Base-by-base conservation (phyloP, 2,113 vertebrate genomes). In the Sturnira hondurensis region DNA sequence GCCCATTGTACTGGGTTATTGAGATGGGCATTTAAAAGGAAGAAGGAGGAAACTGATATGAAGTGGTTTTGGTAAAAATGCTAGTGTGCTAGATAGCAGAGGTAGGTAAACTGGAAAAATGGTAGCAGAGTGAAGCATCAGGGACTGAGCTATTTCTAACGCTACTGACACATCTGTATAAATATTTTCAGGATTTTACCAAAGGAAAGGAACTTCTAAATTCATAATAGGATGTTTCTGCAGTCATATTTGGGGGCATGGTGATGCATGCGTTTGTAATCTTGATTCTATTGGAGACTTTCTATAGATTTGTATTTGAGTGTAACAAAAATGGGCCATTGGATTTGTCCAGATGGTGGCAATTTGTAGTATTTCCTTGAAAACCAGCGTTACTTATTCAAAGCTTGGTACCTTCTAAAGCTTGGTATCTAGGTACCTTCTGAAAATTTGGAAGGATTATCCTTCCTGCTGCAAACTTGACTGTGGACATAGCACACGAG, bases 281-380 rank as follows among this genome's bases (percentile, higher is more conserved):
- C 26, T 52, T 81, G 63, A 36, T 93, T 95, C 31, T 70, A 11
- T 67, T 90, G 8, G 16, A 93, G 43, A 56, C 14, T 84, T 85
- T 45, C 63, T 91, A 22, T 45, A 86, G 36, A 47, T 84, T 65
- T 91, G 5, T 91, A 80, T 47, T 83, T 45, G 19, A 11, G 38
- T 50, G 7, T 65, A 67, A 84, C 33, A 91, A 52, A 71, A 41
- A 78, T 2, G 26, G n/a, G n/a, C 50, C 86, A 76, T 20, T 87
- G 68, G 16, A 82, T 81, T 52, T 89, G 36, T 83, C 95, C 56
- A 86, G 10, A 84, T 80, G 33, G 38, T 93, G 20, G 47, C 20
- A 81, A 71, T 81, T 84, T 80, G 94, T 80, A 77, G 38, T 86
- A 92, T 91, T 82, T 97, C 50, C 24, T 2, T 70, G 22, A 92